These are phyloP conservation scores for Ostrea edulis DNA, from an alignment of 1,140 invertebrate species.

Conservation along the genomic window DNA sequence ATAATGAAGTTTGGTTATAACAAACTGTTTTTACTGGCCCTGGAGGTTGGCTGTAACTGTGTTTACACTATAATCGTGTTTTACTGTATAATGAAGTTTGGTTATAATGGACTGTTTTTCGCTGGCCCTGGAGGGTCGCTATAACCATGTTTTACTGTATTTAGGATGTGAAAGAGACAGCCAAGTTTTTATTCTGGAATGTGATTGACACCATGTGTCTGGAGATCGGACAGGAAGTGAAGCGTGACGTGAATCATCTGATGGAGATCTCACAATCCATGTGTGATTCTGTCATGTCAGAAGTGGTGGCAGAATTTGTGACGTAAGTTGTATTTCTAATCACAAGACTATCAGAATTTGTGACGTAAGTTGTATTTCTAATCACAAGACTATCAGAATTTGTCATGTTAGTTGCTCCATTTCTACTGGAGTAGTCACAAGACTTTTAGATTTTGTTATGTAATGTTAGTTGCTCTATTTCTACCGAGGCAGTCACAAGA, in stretches of 20 bases:
- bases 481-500: no score
- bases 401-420: neutral
- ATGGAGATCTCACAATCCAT: neutral
- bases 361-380: neutral
- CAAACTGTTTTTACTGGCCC: no score
- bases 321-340: neutral
- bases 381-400: neutral
- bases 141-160: no score
- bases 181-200: constrained; percentile 72
- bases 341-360: neutral
- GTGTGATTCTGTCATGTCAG: neutral
- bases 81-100: no score
- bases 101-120: no score
- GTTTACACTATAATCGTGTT: no score
- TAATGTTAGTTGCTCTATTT: no score
- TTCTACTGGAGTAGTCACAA: neutral
- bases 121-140: no score
- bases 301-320: constrained; percentile 12
- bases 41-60: no score
- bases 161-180: constrained; percentile 73
- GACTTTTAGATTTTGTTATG: neutral
- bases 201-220: constrained; percentile 62
- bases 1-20: no score
- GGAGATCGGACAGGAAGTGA: constrained; percentile 13
- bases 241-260: neutral